A percentile compares a stretch with the other conserved stretches of the same genome.
These are phyloP conservation scores for Alviniconcha strummeri DNA, from an alignment of 2,888 invertebrate species.

Conservation along the genomic window DNA sequence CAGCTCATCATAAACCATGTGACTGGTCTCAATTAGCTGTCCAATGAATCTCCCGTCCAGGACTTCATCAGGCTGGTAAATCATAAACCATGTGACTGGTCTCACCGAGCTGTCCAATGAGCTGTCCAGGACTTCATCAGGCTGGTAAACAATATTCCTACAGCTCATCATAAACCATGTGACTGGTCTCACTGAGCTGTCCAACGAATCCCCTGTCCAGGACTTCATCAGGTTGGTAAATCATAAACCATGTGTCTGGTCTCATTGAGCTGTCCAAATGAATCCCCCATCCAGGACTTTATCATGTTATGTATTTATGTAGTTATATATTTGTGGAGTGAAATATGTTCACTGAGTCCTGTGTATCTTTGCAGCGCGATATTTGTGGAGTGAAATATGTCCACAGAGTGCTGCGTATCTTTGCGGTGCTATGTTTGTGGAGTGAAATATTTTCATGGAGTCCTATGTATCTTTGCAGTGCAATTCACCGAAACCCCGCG, in stretches of 20 bases:
- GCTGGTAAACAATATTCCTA: no score
- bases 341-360: no score
- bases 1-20: slow-evolving; percentile 85
- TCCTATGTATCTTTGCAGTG: slow-evolving; percentile 66
- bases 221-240: slow-evolving; percentile 77
- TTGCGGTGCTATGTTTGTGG: no score
- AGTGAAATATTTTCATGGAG: no score
- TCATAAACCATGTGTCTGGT: slow-evolving; percentile 79
- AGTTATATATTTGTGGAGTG: no score
- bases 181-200: slow-evolving; percentile 80
- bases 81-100: slow-evolving; percentile 79
- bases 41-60: slow-evolving; percentile 81
- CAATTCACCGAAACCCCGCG: slow-evolving; percentile 79
- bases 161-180: slow-evolving; percentile 85
- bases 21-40: slow-evolving; percentile 80
- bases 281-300: slow-evolving; percentile 81
- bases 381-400: no score
- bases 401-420: no score
- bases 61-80: slow-evolving; percentile 77
- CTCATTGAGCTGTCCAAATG: slow-evolving; percentile 80
- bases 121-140: slow-evolving; percentile 80
- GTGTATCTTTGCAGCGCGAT: no score
- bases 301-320: slow-evolving; percentile 69
- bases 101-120: slow-evolving; percentile 81
- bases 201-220: slow-evolving; percentile 81